These are phyloP conservation scores for Tapera naevia DNA, from an alignment of 2,797 vertebrate species.

Conservation along the genomic window DNA sequence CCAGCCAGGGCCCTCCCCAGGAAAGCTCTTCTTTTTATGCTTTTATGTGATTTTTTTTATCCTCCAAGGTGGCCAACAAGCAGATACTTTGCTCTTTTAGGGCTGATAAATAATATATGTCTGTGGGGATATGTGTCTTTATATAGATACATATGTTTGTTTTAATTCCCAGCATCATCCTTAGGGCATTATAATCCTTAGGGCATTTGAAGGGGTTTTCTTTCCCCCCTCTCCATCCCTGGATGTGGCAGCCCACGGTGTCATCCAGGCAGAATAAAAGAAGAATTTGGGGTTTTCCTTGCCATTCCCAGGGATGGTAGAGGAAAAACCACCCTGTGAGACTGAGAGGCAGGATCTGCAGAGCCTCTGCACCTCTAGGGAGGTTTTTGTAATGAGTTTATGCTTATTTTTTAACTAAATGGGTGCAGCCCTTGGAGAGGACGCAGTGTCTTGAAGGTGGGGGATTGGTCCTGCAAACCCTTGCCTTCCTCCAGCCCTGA, in stretches of 20 bases:
- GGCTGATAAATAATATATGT: background rate
- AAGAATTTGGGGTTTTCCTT: background rate
- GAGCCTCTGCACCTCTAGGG: background rate
- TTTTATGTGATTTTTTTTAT: background rate
- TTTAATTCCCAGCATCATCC: background rate
- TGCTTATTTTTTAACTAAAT: background rate
- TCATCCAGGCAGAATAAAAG: background rate
- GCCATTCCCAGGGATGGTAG: background rate
- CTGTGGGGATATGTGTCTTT: background rate
- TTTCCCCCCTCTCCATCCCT: background rate
- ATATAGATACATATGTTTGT: background rate
- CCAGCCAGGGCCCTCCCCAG: background rate
- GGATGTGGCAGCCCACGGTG: accelerated
- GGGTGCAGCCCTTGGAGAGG: background rate
- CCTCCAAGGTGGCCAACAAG: background rate
- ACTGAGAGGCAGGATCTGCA: background rate
- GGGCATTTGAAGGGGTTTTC: background rate
- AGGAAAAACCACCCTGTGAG: background rate
- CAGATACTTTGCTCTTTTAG: background rate
- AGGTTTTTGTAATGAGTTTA: background rate
- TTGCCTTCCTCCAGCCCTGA: background rate
- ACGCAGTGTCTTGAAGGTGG: background rate
- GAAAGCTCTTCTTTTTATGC: background rate
- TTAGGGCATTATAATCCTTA: constrained; percentile 16
- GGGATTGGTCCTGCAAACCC: background rate